phyloP scores from a whole-genome alignment of 2,797 vertebrate genomes.

The Anguilla anguilla region DNA sequence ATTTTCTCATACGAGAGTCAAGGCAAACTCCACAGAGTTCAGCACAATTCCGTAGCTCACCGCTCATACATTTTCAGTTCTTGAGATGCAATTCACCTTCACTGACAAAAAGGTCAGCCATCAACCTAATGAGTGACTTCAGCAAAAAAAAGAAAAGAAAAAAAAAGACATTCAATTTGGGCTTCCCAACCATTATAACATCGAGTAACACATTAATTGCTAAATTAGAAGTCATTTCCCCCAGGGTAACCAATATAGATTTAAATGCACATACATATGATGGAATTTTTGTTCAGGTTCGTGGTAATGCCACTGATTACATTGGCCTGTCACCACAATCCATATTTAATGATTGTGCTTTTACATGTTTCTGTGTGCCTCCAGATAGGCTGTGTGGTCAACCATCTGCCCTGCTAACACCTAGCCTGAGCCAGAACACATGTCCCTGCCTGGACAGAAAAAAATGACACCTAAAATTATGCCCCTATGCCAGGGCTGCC shows the following conservation, averaged over 20 bases:
- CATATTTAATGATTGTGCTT: slow-evolving; percentile 9
- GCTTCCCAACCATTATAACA: not conserved
- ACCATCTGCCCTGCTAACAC: slow-evolving; percentile 22
- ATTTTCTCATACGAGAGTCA: not conserved
- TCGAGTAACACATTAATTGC: slow-evolving; percentile 43
- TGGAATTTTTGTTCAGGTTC: slow-evolving; percentile 39
- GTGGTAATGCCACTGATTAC: not conserved
- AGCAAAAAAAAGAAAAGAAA: slow-evolving; percentile 44
- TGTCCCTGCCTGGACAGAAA: not conserved
- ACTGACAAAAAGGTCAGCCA: slow-evolving; percentile 41
- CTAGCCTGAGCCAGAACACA: not conserved
- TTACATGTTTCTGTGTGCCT: slow-evolving; percentile 30
- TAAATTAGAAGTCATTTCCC: slow-evolving; percentile 43
- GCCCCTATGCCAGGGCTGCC: too few relatives aligned
- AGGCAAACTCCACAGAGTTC: not conserved
- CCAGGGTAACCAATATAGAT: slow-evolving; percentile 34
- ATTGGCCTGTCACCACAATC: not conserved
- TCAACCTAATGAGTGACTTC: slow-evolving; percentile 32
- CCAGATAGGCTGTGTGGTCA: slow-evolving; percentile 29
- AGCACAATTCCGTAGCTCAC: not conserved
- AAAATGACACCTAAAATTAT: not conserved
- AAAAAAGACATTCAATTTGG: slow-evolving; percentile 38
- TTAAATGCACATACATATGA: slow-evolving; percentile 41
- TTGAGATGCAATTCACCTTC: slow-evolving; percentile 53
- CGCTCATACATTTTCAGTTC: slow-evolving; percentile 39